Evolutionary conservation across 2,113 vertebrate species (phyloP).

Genomic region (Castor canadensis): DNA sequence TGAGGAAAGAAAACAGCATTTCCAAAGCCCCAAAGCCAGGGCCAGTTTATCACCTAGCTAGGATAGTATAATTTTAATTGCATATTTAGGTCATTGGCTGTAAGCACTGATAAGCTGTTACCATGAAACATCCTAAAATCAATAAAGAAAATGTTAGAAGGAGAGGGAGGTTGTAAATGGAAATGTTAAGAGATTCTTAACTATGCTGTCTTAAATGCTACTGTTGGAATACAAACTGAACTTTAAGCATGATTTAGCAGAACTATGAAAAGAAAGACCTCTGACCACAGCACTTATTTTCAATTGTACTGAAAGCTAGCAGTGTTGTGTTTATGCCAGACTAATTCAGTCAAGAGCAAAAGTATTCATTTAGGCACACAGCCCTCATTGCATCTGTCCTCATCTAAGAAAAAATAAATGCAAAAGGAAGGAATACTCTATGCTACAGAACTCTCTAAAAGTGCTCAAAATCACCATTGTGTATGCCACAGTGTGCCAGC

Average conservation of each 20-base stretch:
- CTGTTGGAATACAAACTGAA: constrained; percentile 70
- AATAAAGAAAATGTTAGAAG: constrained; percentile 83
- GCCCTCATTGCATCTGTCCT: constrained; percentile 55
- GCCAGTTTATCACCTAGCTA: constrained; percentile 71
- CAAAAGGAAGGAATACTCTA: constrained; percentile 11
- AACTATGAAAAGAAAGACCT: constrained; percentile 66
- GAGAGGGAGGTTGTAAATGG: constrained; percentile 79
- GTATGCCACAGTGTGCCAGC: background rate
- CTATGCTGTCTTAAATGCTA: constrained; percentile 62
- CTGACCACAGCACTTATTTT: constrained; percentile 58
- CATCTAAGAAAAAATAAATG: constrained; percentile 25
- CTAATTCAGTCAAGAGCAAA: constrained; percentile 67
- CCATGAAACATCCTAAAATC: constrained; percentile 80
- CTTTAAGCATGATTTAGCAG: constrained; percentile 69
- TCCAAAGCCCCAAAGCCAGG: constrained; percentile 14
- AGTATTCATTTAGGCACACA: constrained; percentile 67
- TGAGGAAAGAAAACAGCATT: constrained; percentile 57
- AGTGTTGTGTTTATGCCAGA: constrained; percentile 60
- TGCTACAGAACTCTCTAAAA: background rate
- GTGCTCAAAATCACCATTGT: background rate
- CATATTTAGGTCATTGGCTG: constrained; percentile 72
- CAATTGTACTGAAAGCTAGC: constrained; percentile 47
- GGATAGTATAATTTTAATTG: constrained; percentile 78
- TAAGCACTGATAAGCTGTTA: constrained; percentile 68
- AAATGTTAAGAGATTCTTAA: constrained; percentile 82